Evolutionary conservation across 2,113 vertebrate genomes (phyloP), one percentile per base, ranked within the genome.

Genomic region (Anoplopoma fimbria): DNA sequence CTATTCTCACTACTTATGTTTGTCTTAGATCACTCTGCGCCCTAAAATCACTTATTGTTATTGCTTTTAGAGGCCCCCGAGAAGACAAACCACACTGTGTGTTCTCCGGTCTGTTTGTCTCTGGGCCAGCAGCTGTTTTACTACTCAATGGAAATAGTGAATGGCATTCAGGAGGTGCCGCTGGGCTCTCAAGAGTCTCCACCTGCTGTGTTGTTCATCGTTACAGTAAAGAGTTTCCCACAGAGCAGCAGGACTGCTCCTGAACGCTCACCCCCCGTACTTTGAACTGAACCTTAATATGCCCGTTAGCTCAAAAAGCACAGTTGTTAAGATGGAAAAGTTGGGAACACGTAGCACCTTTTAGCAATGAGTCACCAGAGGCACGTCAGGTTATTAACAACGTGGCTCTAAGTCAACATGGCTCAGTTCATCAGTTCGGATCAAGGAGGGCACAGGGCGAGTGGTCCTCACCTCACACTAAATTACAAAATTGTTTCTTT

Each of bases 281-380:
- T 92, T 88, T 91, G 81, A 92, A 89, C 80, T 70, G 13, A 29
- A 69, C 69, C 79, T 64, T 84, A 79, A 86, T 72, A 75, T 69
- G 69, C 51, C 61, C 81, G 47, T 84, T 51, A 81, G 84, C 73
- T 31, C 13, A 51, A 23, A 69, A 53, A 84, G 34, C 79, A 64
- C 29, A 25, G 12, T 74, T 71, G 34, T 75, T 53, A 27, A 61
- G n/a, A 55, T 81, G 84, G 87, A 91, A 89, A 87, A 75, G 61
- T n/a, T 78, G 64, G 65, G 6, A 49, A 13, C 61, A 40, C 77
- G 67, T 33, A 42, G 9, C 36, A 45, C 23, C 19, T 51, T 67
- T 82, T 55, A 64, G 31, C 42, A 67, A 47, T 27, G n/a, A 60
- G 58, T 72, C 74, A 75, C 29, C 29, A 49, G 38, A 51, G 31